Base-by-base conservation (phyloP, 2,113 vertebrate genomes). In the Neolamprologus kungweensis region DNA sequence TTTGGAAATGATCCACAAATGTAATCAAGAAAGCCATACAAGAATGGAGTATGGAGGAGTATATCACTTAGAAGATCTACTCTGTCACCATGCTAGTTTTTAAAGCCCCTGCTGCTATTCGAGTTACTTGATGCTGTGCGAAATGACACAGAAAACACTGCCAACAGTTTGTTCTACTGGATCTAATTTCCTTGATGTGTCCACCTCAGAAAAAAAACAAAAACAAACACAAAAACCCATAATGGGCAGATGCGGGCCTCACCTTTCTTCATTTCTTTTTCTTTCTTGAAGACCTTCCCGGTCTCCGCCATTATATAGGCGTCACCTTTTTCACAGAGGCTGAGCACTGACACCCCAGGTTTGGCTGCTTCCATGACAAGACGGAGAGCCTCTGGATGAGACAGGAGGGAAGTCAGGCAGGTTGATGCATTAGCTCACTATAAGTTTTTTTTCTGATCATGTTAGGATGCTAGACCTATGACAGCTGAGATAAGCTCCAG, bases 231-330 rank as follows among this genome's bases (percentile, higher is more conserved):
- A 37, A 37, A 65, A 37, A n/a, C 33, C 17, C 11, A 51, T 14
- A 68, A 65, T 3, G 28, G 17, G 9, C 8, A 71, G 11, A 28
- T 17, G 10, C 3, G 2, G 19, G 13, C 3, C 93, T 88, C 81
- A 99, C 98, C 98, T 98, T 99, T 99, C 87, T 99, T 99, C 96
- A 99, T 99, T 51, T 99, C 98, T 60, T 99, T 99, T 54, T 99
- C 98, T 94, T 98, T 99, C 91, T 99, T 99, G 95, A 99, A 99
- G 83, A 99, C 98, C 94, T 98, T 99, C 33, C 97, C 97, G 0
- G 98, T 99, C 93, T 99, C 98, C 1, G 97, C 96, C 97, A 97
- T 97, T 92, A 99, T 98, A 95, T 97, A 97, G 87, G 96, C 93
- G 1, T 99, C 98, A 1, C 98, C 98, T 89, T 97, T 98, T 91